These are phyloP conservation scores for Ophion costatus DNA, from an alignment of 2,888 invertebrate species.

Conservation along the genomic window DNA sequence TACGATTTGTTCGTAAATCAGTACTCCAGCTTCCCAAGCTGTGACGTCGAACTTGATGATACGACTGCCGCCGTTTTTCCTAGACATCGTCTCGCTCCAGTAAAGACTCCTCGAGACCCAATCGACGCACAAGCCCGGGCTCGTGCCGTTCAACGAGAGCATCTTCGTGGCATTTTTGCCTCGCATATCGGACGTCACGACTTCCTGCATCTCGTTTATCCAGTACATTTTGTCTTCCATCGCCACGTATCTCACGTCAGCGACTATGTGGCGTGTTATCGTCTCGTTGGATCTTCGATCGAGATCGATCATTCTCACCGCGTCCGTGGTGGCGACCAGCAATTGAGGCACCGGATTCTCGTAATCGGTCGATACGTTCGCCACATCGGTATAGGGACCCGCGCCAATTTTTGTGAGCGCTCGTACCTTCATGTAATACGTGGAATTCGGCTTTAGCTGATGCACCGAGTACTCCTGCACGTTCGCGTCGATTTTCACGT, in stretches of 20 bases:
- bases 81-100: conserved; percentile 89
- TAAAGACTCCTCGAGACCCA: conserved; percentile 95
- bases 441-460: conserved; percentile 86
- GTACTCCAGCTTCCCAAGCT: conserved; percentile 83
- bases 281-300: conserved; percentile 88
- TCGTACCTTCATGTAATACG: conserved; percentile 90
- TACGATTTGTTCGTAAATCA: conserved; percentile 85
- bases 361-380: conserved; percentile 88
- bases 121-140: conserved; percentile 90
- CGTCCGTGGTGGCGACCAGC: conserved; percentile 89
- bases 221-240: conserved; percentile 91
- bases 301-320: conserved; percentile 90
- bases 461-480: conserved; percentile 86
- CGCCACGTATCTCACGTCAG: conserved; percentile 88
- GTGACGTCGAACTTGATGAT: conserved; percentile 88
- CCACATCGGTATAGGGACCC: conserved; percentile 88
- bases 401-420: conserved; percentile 92
- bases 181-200: conserved; percentile 87
- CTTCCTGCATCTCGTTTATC: conserved; percentile 91
- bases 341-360: conserved; percentile 92
- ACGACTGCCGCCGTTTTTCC: conserved; percentile 83
- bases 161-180: conserved; percentile 86
- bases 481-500: conserved; percentile 84
- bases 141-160: conserved; percentile 85
- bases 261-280: conserved; percentile 88